phyloP scores from a whole-genome alignment of 2,888 invertebrate species.

The Andrena bucephala region DNA sequence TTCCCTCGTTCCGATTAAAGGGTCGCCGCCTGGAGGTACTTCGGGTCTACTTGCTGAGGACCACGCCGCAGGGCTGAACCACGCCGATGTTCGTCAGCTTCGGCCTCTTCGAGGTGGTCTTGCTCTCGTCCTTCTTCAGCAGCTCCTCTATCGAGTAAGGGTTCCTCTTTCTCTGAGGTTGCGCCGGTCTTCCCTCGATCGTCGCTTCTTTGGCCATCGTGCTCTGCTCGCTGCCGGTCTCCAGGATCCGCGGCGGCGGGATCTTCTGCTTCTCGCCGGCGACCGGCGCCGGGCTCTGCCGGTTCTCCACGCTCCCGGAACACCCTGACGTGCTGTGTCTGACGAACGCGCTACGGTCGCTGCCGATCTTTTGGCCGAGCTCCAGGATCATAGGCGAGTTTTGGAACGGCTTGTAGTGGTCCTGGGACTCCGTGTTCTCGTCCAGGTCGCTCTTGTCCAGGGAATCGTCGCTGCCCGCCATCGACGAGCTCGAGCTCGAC shows the following conservation, averaged over 20 bases:
- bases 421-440: conserved; percentile 80
- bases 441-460: conserved; percentile 86
- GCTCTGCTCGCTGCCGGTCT: conserved; percentile 48
- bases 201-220: conserved; percentile 58
- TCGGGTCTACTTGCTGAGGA: conserved; percentile 86
- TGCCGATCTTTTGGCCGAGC: conserved; percentile 79
- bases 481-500: conserved; percentile 86
- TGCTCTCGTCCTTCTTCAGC: conserved; percentile 92
- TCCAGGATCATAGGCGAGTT: conserved; percentile 79
- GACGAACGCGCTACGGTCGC: conserved; percentile 81
- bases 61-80: conserved; percentile 87
- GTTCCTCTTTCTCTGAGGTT: conserved; percentile 88
- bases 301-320: conserved; percentile 64
- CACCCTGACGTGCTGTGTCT: conserved; percentile 76
- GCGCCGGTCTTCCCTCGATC: conserved; percentile 60
- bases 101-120: conserved; percentile 82
- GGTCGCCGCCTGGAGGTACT: neutral
- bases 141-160: conserved; percentile 96
- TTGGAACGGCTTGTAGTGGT: conserved; percentile 80
- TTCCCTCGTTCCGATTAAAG: neutral
- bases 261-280: conserved; percentile 56
- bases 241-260: conserved; percentile 40
- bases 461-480: conserved; percentile 87
- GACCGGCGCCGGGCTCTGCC: conserved; percentile 68
- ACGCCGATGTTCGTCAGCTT: conserved; percentile 85